Base-by-base conservation (phyloP, 2,888 invertebrate species). In the Neoscelio sp. region DNA sequence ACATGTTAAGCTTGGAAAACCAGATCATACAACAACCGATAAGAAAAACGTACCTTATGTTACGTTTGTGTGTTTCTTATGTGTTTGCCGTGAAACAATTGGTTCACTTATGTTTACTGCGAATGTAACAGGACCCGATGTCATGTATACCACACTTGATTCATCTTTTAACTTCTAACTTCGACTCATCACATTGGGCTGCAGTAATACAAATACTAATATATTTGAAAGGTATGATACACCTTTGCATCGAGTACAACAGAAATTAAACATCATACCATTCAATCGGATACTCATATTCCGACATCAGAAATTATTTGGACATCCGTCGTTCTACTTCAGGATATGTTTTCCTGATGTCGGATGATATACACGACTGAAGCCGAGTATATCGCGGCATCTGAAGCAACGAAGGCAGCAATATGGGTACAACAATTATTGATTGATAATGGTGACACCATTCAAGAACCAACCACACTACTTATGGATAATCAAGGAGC, bases 221-320 rank as follows among this genome's bases (percentile, higher is more conserved):
- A 40, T 82, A 83, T 15, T 46, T 82, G n/a, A 60, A 79, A 50
- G 70, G 52, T 8, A 74, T 78, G 2, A 35, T 33, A 35, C 23
- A 76, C 15, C 20, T 52, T 18, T 79, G 81, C 6, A 64, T 81
- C 2, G 17, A 20, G 18, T 82, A 80, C 17, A n/a, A n/a, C n/a
- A n/a, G n/a, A n/a, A n/a, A n/a, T n/a, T n/a, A n/a, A n/a, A n/a
- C n/a, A n/a, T n/a, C n/a, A n/a, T n/a, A n/a, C n/a, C n/a, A n/a
- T n/a, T n/a, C n/a, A n/a, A n/a, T n/a, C n/a, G 81, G 68, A 8
- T 81, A 80, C 56, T 75, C 62, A 0, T 80, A 83, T 42, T 62
- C 82, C 10, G 80, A 82, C 13, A 82, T 56, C 10, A 77, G 73
- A 13, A 62, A 54, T 5, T 74, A 80, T 71, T 7, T 65, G 0